Percentiles rank a stretch among this genome's conserved stretches.
phyloP scores from a whole-genome alignment of 2,888 invertebrate genomes.

The Anoplius nigerrimus region DNA sequence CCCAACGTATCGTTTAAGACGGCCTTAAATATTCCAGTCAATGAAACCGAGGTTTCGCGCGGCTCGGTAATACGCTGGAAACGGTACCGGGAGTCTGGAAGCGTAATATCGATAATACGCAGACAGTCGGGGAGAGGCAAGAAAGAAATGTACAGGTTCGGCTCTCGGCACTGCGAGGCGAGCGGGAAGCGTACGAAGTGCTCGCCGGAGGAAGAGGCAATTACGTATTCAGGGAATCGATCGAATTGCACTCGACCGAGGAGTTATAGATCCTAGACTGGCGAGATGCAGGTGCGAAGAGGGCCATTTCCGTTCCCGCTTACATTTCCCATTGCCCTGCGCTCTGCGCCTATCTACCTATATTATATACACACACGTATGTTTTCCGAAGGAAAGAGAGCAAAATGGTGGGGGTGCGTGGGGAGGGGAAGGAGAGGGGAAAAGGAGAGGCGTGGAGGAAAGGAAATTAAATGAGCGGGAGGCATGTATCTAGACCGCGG shows the following conservation, averaged over 20 bases:
- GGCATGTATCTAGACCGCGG: slow-evolving; percentile 41
- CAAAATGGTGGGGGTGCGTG: background rate
- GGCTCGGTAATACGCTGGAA: background rate
- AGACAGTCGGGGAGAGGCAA: slow-evolving; percentile 8
- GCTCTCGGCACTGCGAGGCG: background rate
- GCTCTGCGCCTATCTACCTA: background rate
- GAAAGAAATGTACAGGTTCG: background rate
- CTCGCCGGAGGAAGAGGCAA: slow-evolving; percentile 42
- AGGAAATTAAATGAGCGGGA: slow-evolving; percentile 52
- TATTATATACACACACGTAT: too few relatives aligned
- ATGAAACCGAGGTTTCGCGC: too few relatives aligned
- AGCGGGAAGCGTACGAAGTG: background rate
- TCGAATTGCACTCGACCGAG: slow-evolving; percentile 50
- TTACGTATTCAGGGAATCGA: slow-evolving; percentile 59
- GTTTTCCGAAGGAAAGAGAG: slow-evolving; percentile 1
- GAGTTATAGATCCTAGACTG: slow-evolving; percentile 52
- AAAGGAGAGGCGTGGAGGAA: slow-evolving; percentile 15
- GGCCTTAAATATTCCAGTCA: too few relatives aligned
- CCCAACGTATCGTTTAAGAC: too few relatives aligned
- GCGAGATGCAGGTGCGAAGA: slow-evolving; percentile 50
- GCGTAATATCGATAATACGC: slow-evolving; percentile 44
- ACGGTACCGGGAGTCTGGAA: slow-evolving; percentile 9
- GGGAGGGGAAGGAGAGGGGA: background rate
- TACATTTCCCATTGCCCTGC: slow-evolving; percentile 45
- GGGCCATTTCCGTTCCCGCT: slow-evolving; percentile 37